phyloP scores from a whole-genome alignment of 2,113 vertebrate species.

The Ptilorrhoa leucosticta region DNA sequence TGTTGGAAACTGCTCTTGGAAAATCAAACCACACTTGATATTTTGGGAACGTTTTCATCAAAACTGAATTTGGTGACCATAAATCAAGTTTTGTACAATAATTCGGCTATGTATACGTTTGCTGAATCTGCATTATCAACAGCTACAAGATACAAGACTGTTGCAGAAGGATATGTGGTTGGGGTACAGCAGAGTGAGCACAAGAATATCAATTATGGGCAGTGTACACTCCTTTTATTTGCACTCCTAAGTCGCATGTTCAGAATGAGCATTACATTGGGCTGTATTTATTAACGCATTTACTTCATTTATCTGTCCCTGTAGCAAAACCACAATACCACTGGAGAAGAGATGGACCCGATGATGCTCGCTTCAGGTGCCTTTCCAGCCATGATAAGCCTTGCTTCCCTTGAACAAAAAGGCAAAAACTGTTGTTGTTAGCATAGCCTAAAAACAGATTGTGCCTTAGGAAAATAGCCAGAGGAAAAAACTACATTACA shows the following conservation, averaged over 20 bases:
- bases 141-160: not conserved
- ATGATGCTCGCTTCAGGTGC: conserved; percentile 46
- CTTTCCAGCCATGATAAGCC: conserved; percentile 4
- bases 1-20: not conserved
- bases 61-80: conserved; percentile 36
- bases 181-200: not conserved
- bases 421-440: conserved; percentile 48
- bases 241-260: not conserved
- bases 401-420: conserved; percentile 21
- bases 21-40: conserved; percentile 63
- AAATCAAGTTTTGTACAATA: conserved; percentile 29
- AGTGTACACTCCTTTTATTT: conserved; percentile 21
- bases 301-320: conserved; percentile 31
- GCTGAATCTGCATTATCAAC: conserved; percentile 13
- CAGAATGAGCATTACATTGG: conserved; percentile 4
- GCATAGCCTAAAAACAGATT: conserved; percentile 31
- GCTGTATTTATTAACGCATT: conserved; percentile 52
- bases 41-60: conserved; percentile 62
- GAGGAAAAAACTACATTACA: conserved; percentile 4
- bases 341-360: not conserved
- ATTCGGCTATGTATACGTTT: not conserved
- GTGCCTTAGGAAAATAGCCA: conserved; percentile 46
- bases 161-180: not conserved
- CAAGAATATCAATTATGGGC: conserved; percentile 15
- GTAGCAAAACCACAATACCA: conserved; percentile 43